These are phyloP conservation scores for Rhagium mordax DNA, from an alignment of 2,888 invertebrate genomes.

Conservation along the genomic window DNA sequence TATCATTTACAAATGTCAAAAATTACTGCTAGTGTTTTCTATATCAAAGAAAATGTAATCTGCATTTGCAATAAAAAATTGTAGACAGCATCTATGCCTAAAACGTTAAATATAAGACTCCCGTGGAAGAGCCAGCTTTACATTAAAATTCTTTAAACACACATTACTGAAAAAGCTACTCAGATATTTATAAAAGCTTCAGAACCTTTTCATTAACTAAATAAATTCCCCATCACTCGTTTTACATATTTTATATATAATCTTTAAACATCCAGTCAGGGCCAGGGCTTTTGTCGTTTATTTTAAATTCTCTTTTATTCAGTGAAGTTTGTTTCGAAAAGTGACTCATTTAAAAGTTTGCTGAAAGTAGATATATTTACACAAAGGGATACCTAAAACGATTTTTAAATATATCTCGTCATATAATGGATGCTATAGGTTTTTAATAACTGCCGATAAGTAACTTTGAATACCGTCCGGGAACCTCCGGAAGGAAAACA, in stretches of 20 bases:
- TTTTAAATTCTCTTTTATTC: conserved; percentile 54
- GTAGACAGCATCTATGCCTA: not conserved
- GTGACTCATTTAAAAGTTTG: conserved; percentile 54
- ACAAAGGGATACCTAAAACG: conserved; percentile 50
- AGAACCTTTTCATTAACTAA: conserved; percentile 44
- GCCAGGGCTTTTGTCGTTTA: conserved; percentile 49
- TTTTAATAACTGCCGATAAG: conserved; percentile 28
- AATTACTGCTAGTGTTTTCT: no score
- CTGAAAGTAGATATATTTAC: conserved; percentile 51
- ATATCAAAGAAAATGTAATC: no score
- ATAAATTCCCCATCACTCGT: conserved; percentile 48
- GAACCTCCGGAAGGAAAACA: not conserved
- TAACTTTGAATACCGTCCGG: not conserved
- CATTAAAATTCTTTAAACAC: conserved; percentile 29
- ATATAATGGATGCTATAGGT: conserved; percentile 43
- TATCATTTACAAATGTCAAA: no score
- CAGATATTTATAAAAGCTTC: conserved; percentile 32
- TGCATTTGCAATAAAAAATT: no score
- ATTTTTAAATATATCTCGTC: conserved; percentile 44
- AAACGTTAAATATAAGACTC: not conserved
- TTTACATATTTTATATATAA: conserved; percentile 55
- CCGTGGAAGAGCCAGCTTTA: not conserved
- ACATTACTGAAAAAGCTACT: conserved; percentile 28
- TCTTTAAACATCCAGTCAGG: conserved; percentile 47
- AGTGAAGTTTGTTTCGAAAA: conserved; percentile 49